These are phyloP conservation scores for Eurytoma adleriae DNA, from an alignment of 2,888 invertebrate species.

Conservation along the genomic window DNA sequence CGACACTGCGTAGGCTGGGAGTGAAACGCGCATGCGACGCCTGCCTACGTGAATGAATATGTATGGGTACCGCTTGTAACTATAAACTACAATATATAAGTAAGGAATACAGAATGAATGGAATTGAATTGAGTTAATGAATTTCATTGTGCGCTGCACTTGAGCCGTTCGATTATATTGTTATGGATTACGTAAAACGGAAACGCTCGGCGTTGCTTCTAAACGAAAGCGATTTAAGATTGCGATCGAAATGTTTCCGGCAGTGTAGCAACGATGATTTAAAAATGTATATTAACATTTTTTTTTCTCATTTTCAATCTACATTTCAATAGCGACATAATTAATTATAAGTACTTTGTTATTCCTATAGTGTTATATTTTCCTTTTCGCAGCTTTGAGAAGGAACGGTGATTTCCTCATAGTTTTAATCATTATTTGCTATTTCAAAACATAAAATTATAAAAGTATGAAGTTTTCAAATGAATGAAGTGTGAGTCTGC, in stretches of 20 bases:
- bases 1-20: neutral
- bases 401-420: no score
- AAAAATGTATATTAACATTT: neutral
- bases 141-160: conserved; percentile 26
- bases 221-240: conserved; percentile 38
- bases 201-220: conserved; percentile 41
- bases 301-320: neutral
- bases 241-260: conserved; percentile 21
- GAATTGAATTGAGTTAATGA: conserved; percentile 27
- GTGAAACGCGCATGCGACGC: neutral
- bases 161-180: conserved; percentile 36
- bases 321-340: no score
- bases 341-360: no score
- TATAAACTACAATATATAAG: conserved; percentile 13
- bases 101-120: conserved; percentile 8
- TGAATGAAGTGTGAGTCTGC: no score
- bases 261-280: neutral
- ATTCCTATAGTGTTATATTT: no score
- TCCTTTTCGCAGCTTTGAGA: no score
- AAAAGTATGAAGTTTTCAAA: no score
- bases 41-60: conserved; percentile 18
- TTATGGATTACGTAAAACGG: conserved; percentile 49
- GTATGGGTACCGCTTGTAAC: neutral
- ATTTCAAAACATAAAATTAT: no score
- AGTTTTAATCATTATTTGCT: no score